Evolutionary conservation across 2,888 invertebrate species (phyloP), one percentile per base, ranked within the genome.

Genomic region (Rhagophthalmus giganteus): DNA sequence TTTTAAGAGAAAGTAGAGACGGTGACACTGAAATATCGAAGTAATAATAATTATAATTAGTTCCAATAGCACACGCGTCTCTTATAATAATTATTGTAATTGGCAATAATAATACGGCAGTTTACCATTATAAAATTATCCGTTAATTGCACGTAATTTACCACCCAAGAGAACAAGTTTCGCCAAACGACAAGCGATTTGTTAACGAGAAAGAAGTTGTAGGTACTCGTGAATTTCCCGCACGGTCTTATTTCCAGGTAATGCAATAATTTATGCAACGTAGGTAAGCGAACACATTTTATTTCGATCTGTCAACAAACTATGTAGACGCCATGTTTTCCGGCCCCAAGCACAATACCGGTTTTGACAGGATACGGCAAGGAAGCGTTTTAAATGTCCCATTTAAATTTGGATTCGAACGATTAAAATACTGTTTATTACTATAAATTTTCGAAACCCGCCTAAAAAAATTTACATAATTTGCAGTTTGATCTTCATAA

Each of bases 161-260:
- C 47, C 47, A 24, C 47, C 39, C 40, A 47, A 14, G 27, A 39
- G 40, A 47, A 47, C 47, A 39, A 24, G 47, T 33, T 39, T 40
- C 38, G 13, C 24, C 10, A 16, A 27, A 30, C 28, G 35, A 34
- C 34, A 34, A 10, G 28, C 34, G 27, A 35, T 44, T 44, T 44
- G 28, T 44, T 15, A n/a, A 15, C n/a, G 1, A 30, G 10, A 16
- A 31, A 20, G 20, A 40, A 30, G 12, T 20, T n/a, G 4, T n/a
- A 35, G 9, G 27, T 10, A 30, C 15, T 24, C 3, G 9, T 10
- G 20, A 12, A 8, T 27, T 10, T 16, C n/a, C 25, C 14, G 16
- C 38, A 11, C 20, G 46, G 28, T 14, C 32, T 14, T 30, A 32
- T 37, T 38, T n/a, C 31, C 15, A 20, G 28, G 13, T 34, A 33